These are phyloP conservation scores for Petrosia ficiformis DNA, from an alignment of 37 sponge, comb jelly and placozoan genomes.

Conservation along the genomic window DNA sequence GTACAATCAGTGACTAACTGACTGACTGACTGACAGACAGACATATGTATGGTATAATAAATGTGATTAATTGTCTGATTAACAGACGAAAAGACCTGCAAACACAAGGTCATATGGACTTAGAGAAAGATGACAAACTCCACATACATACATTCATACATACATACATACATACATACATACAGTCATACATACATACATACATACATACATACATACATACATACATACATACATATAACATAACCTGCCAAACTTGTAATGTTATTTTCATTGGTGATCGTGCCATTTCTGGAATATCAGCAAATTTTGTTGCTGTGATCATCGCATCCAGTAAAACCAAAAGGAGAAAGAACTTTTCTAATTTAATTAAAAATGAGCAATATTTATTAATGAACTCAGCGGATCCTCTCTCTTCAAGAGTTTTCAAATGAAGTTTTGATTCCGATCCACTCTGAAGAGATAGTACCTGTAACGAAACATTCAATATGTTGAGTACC, in stretches of 20 bases:
- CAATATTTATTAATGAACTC: constrained; percentile 18
- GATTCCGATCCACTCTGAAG: neutral
- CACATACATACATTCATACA: neutral
- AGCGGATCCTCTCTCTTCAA: neutral
- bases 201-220: neutral
- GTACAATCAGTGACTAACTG: neutral
- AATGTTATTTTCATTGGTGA: neutral
- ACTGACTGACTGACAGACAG: neutral
- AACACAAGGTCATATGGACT: too few relatives aligned
- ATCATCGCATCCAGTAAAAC: constrained; percentile 65
- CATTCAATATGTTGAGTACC: too few relatives aligned
- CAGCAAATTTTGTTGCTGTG: constrained; percentile 23
- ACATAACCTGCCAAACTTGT: constrained; percentile 33
- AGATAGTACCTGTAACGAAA: constrained; percentile 21
- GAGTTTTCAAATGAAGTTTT: constrained; percentile 15
- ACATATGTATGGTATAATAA: neutral
- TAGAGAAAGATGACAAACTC: neutral
- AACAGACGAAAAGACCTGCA: neutral
- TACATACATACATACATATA: neutral
- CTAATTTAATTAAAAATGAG: neutral
- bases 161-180: too few relatives aligned
- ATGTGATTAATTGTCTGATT: too few relatives aligned
- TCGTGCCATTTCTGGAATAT: neutral
- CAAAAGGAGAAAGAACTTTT: constrained; percentile 46
- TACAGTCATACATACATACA: too few relatives aligned